Evolutionary conservation across 2,113 vertebrate genomes (phyloP).

Genomic region (Cyanoramphus novaezelandiae): DNA sequence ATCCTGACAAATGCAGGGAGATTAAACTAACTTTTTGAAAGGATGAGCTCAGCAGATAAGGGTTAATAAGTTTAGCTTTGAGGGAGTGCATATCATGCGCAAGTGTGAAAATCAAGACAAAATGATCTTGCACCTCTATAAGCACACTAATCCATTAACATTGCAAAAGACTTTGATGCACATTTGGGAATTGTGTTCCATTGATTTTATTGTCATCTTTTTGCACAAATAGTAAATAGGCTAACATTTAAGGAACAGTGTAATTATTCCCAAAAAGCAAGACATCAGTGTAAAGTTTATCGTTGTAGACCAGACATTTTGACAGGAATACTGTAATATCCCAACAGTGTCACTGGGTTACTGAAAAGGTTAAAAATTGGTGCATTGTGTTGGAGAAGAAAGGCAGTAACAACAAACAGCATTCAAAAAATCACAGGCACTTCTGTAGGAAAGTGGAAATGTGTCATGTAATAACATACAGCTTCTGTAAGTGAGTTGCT

Average conservation of each 20-base stretch:
- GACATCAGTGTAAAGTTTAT: slow-evolving; percentile 81
- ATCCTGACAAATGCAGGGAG: neutral
- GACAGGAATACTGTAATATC: slow-evolving; percentile 69
- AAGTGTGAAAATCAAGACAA: neutral
- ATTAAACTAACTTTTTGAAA: slow-evolving; percentile 42
- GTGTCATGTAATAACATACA: slow-evolving; percentile 43
- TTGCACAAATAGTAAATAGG: slow-evolving; percentile 79
- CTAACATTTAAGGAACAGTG: slow-evolving; percentile 76
- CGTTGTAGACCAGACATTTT: slow-evolving; percentile 66
- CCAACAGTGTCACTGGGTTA: slow-evolving; percentile 60
- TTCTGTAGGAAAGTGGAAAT: slow-evolving; percentile 34
- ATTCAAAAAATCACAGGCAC: slow-evolving; percentile 37
- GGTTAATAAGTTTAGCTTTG: slow-evolving; percentile 31
- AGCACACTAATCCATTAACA: slow-evolving; percentile 65
- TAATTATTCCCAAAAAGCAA: slow-evolving; percentile 84
- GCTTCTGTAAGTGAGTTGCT: slow-evolving; percentile 19
- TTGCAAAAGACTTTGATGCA: slow-evolving; percentile 72
- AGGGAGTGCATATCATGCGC: neutral
- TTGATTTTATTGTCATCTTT: slow-evolving; percentile 82
- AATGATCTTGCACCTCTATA: slow-evolving; percentile 42
- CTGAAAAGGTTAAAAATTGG: slow-evolving; percentile 71
- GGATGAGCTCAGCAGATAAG: slow-evolving; percentile 14
- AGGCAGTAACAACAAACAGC: slow-evolving; percentile 43
- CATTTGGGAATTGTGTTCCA: slow-evolving; percentile 71
- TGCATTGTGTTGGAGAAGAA: slow-evolving; percentile 13